Evolutionary conservation across 2,113 vertebrate genomes (phyloP).

Genomic region (Dolichotis patagonum): DNA sequence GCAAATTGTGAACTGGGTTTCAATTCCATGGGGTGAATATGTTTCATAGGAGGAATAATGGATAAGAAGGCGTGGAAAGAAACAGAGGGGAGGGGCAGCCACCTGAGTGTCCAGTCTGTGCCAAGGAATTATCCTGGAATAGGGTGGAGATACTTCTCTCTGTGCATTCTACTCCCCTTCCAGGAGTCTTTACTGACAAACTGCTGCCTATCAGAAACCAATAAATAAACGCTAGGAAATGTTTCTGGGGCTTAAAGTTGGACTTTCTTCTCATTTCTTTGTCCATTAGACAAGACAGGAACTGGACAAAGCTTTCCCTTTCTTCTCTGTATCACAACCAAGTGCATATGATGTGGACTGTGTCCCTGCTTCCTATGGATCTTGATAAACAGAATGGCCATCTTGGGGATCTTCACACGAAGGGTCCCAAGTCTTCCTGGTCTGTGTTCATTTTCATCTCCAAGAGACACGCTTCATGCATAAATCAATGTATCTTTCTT

Average conservation of each 20-base stretch:
- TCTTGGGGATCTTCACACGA: neutral
- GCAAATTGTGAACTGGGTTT: neutral
- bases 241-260: neutral
- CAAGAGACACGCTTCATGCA: neutral
- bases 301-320: neutral
- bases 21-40: neutral
- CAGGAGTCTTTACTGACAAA: slow-evolving; percentile 8
- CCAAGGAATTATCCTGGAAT: neutral
- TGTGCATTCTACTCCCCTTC: neutral
- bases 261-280: slow-evolving; percentile 30
- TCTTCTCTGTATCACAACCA: neutral
- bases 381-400: neutral
- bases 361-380: neutral
- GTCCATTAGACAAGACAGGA: slow-evolving; percentile 17
- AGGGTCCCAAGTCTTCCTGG: neutral
- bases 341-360: neutral
- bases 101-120: neutral
- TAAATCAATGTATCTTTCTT: slow-evolving; percentile 29
- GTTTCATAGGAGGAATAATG: neutral
- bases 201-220: neutral
- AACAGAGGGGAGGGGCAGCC: neutral
- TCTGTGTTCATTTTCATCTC: neutral
- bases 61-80: neutral
- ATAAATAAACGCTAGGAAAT: neutral
- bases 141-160: neutral